These are phyloP conservation scores for Sweltsa coloradensis DNA, from an alignment of 1,140 invertebrate genomes.

Conservation along the genomic window DNA sequence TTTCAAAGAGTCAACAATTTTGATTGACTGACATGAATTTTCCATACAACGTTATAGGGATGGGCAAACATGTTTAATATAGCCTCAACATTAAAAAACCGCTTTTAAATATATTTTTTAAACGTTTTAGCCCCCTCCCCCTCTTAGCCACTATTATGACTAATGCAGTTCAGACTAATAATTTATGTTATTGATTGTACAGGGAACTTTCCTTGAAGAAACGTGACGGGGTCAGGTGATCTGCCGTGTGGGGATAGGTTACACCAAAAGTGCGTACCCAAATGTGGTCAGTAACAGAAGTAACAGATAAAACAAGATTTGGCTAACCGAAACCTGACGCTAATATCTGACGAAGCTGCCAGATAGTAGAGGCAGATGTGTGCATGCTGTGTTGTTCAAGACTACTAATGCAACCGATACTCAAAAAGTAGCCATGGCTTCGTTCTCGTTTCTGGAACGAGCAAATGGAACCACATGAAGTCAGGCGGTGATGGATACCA, in stretches of 20 bases:
- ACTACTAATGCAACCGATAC: background rate
- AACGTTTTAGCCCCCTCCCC: too few relatives aligned
- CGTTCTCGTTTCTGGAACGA: background rate
- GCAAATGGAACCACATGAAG: background rate
- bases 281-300: background rate
- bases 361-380: background rate
- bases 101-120: too few relatives aligned
- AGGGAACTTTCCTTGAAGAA: background rate
- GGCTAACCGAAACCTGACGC: background rate
- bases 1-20: too few relatives aligned
- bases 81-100: too few relatives aligned
- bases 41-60: too few relatives aligned
- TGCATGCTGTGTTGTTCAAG: conserved; percentile 1
- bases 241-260: background rate
- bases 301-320: background rate
- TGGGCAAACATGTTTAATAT: too few relatives aligned
- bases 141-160: too few relatives aligned
- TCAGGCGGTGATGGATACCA: conserved; percentile 1
- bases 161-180: too few relatives aligned
- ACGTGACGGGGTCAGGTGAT: background rate
- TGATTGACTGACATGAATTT: too few relatives aligned
- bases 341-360: conserved; percentile 2
- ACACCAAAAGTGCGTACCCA: background rate
- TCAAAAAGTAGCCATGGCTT: background rate
- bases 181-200: too few relatives aligned